Conservation (phyloP, 2,113 vertebrate species). For the Melanotaenia duboulayi region DNA sequence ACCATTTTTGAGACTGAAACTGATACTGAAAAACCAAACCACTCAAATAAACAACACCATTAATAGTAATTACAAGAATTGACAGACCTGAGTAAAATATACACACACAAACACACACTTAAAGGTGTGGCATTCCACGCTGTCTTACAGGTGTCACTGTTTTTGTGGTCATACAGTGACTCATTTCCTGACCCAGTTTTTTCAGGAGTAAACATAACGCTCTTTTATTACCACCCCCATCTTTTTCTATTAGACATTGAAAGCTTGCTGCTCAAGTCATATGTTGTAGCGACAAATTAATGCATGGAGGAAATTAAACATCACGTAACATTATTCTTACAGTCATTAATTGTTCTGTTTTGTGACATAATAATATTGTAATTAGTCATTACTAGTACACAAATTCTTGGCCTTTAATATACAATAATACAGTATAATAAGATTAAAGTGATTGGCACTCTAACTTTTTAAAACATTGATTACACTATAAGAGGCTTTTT, state of each 20-base stretch:
- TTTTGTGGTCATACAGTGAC: constrained; percentile 9
- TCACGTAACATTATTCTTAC: too few relatives aligned
- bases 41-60: too few relatives aligned
- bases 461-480: too few relatives aligned
- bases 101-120: not conserved
- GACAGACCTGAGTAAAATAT: too few relatives aligned
- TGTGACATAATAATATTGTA: not conserved
- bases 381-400: not conserved
- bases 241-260: not conserved
- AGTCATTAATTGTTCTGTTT: not conserved
- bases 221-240: not conserved
- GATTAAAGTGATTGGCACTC: too few relatives aligned
- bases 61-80: not conserved
- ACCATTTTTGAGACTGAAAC: not conserved
- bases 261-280: not conserved
- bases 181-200: not conserved
- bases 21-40: too few relatives aligned
- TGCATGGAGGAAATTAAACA: not conserved
- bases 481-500: too few relatives aligned
- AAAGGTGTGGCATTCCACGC: not conserved
- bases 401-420: too few relatives aligned
- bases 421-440: too few relatives aligned
- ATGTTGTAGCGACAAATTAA: not conserved
- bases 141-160: not conserved
- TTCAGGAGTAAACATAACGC: not conserved